phyloP scores from a whole-genome alignment of 1,140 invertebrate species.

The Caerostris darwini region DNA sequence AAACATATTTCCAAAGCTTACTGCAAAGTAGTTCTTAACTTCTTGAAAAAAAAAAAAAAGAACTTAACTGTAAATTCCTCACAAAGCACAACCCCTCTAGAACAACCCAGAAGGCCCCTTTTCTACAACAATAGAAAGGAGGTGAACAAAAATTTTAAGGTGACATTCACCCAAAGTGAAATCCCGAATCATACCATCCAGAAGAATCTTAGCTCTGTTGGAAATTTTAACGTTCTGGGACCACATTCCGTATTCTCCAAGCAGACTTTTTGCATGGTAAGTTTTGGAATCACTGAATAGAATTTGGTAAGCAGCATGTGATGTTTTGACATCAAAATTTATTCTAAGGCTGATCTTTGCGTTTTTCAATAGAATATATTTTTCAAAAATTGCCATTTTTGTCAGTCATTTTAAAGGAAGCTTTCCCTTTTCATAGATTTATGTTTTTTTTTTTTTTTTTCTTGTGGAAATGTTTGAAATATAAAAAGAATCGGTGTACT shows the following conservation, averaged over 20 bases:
- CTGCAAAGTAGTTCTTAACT: no score
- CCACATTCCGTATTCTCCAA: background rate
- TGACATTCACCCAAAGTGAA: background rate
- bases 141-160: background rate
- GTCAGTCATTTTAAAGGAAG: no score
- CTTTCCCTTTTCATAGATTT: no score
- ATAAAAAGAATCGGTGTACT: no score
- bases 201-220: background rate
- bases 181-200: background rate
- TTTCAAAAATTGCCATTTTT: background rate
- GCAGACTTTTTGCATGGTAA: background rate
- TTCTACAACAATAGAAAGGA: background rate
- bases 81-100: background rate
- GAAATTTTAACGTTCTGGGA: background rate
- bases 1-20: no score
- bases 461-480: no score
- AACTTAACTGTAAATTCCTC: background rate
- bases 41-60: no score
- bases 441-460: no score
- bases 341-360: background rate
- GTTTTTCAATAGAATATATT: background rate
- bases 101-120: background rate
- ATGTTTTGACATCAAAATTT: background rate
- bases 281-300: background rate
- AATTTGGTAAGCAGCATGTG: background rate